These are phyloP conservation scores for Chrysomallon squamiferum DNA, from an alignment of 1,140 invertebrate species.

Conservation along the genomic window DNA sequence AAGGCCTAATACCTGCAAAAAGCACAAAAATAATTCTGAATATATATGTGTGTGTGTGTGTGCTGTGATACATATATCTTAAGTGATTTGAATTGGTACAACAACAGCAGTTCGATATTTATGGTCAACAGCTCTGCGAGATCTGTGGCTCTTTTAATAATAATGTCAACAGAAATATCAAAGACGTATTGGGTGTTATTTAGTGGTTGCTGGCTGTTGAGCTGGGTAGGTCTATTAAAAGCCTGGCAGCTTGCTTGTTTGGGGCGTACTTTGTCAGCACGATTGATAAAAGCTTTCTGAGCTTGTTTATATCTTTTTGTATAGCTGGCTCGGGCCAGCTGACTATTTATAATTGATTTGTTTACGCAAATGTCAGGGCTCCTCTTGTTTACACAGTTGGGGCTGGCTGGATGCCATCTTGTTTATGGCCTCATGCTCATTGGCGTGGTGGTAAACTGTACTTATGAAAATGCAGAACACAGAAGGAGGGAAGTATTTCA, in stretches of 20 bases:
- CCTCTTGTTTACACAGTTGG: constrained; percentile 16
- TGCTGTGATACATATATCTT: too few relatives aligned
- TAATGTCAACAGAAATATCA: too few relatives aligned
- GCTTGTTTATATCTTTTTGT: constrained; percentile 9
- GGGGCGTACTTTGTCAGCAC: background rate
- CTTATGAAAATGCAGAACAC: too few relatives aligned
- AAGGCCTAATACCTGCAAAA: too few relatives aligned
- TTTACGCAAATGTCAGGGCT: constrained; percentile 16
- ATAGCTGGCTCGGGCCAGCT: background rate
- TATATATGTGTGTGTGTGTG: too few relatives aligned
- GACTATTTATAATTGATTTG: constrained; percentile 24
- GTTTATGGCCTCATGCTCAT: constrained; percentile 10
- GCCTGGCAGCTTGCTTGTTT: constrained; percentile 4
- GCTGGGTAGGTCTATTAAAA: constrained; percentile 5
- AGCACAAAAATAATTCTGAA: too few relatives aligned
- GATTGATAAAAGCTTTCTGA: constrained; percentile 5
- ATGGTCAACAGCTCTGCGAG: too few relatives aligned
- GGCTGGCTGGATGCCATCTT: constrained; percentile 16
- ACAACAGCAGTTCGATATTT: too few relatives aligned
- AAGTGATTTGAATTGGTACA: too few relatives aligned
- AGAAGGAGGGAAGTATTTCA: too few relatives aligned
- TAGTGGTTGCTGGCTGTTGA: background rate
- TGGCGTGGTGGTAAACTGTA: background rate
- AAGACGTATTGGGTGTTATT: too few relatives aligned
- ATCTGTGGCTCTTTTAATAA: too few relatives aligned